Conservation (phyloP, 1,140 invertebrate genomes). For the Bombus pyrosoma region DNA sequence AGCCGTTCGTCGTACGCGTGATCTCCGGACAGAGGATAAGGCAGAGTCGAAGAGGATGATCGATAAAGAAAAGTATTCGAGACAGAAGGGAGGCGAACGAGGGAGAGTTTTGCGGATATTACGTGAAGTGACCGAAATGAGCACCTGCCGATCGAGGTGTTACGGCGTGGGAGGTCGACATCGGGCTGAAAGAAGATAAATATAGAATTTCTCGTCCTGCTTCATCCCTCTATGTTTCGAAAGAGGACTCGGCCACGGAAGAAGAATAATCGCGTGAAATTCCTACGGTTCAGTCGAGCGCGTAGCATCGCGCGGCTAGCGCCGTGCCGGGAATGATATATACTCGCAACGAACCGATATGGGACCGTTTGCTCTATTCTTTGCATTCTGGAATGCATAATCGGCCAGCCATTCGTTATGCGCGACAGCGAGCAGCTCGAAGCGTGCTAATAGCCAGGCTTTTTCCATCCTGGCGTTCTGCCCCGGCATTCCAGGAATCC, state of each 20-base stretch:
- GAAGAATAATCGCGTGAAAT: conserved; percentile 64
- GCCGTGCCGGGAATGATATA: conserved; percentile 14
- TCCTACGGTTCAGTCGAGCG: conserved; percentile 58
- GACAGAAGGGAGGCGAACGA: conserved; percentile 38
- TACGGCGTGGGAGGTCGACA: conserved; percentile 43
- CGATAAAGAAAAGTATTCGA: conserved; percentile 21
- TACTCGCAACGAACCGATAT: conserved; percentile 31
- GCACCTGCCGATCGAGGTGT: conserved; percentile 56
- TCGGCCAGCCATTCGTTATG: conserved; percentile 53
- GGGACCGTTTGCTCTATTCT: conserved; percentile 24
- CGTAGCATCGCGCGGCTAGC: conserved; percentile 23
- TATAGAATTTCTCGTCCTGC: background rate
- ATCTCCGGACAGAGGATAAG: background rate
- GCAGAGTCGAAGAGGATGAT: background rate
- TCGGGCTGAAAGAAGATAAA: background rate
- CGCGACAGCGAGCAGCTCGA: conserved; percentile 37
- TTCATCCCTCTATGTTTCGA: background rate
- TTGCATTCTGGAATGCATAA: conserved; percentile 47
- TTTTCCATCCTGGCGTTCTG: conserved; percentile 14
- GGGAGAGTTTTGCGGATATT: conserved; percentile 36
- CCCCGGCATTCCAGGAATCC: conserved; percentile 35
- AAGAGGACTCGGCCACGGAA: conserved; percentile 32
- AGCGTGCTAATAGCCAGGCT: conserved; percentile 48
- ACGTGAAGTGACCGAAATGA: conserved; percentile 21
- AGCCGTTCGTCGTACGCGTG: background rate